These are phyloP conservation scores for Lagorchestes hirsutus DNA, from an alignment of 2,797 vertebrate genomes.

Conservation along the genomic window DNA sequence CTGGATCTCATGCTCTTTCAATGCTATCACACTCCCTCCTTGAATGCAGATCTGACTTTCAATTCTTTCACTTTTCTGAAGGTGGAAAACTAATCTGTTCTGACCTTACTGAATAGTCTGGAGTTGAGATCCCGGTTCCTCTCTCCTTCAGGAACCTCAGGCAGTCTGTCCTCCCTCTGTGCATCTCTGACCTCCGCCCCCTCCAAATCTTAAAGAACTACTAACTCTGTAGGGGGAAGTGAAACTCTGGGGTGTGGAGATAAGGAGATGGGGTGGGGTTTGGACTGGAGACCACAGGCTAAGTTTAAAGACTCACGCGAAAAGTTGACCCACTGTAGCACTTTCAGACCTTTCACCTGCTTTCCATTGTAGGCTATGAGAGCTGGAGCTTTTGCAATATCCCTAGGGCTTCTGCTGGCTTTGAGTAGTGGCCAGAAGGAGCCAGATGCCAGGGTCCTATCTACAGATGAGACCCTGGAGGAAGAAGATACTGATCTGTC, in stretches of 20 bases:
- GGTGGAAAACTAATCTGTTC: background rate
- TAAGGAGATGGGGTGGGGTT: slow-evolving; percentile 19
- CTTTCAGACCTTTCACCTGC: background rate
- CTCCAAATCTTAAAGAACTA: slow-evolving; percentile 50
- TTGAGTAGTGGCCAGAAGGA: slow-evolving; percentile 59
- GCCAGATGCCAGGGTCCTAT: slow-evolving; percentile 22
- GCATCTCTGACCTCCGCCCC: background rate
- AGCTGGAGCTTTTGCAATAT: slow-evolving; percentile 29
- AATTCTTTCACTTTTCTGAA: background rate
- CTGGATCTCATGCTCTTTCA: background rate
- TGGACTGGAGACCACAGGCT: slow-evolving; percentile 43
- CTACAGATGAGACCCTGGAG: slow-evolving; percentile 24
- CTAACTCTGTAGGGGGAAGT: slow-evolving; percentile 40
- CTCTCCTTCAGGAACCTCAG: background rate
- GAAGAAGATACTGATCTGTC: slow-evolving; percentile 15
- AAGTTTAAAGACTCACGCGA: slow-evolving; percentile 55
- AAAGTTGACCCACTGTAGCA: slow-evolving; percentile 43
- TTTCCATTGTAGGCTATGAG: slow-evolving; percentile 64
- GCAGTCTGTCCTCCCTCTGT: background rate
- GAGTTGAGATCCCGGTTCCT: background rate
- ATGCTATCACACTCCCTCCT: background rate
- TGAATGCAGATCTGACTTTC: background rate
- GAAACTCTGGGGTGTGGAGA: slow-evolving; percentile 45
- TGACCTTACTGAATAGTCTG: slow-evolving; percentile 3
- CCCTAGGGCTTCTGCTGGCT: slow-evolving; percentile 64